phyloP scores from a whole-genome alignment of 1,140 invertebrate genomes.

The Drosophila obscura region DNA sequence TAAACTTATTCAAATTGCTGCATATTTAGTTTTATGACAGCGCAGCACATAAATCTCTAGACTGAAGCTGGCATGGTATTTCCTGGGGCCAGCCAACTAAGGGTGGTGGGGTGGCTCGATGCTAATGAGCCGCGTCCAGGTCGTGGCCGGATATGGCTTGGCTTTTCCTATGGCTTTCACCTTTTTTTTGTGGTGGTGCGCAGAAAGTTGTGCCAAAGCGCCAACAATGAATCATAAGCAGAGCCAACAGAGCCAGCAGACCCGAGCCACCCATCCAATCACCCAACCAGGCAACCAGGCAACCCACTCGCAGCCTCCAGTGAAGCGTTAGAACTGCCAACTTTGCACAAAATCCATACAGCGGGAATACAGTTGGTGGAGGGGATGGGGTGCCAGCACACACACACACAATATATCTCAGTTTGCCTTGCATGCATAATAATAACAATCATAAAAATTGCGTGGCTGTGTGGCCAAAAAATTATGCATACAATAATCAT shows the following conservation, averaged over 20 bases:
- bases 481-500: conserved; percentile 69
- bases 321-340: conserved; percentile 63
- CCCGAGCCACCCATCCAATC: not conserved
- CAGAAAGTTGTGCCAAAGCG: conserved; percentile 33
- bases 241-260: not conserved
- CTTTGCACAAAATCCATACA: conserved; percentile 51
- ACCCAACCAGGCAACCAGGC: conserved; percentile 3
- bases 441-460: conserved; percentile 74
- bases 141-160: conserved; percentile 1
- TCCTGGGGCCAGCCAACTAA: not conserved
- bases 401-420: conserved; percentile 24
- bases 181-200: conserved; percentile 32
- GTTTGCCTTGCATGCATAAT: conserved; percentile 65
- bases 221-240: conserved; percentile 67
- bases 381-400: not conserved
- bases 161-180: conserved; percentile 35
- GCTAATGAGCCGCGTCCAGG: conserved; percentile 60
- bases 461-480: conserved; percentile 14
- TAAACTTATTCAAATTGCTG: conserved; percentile 66
- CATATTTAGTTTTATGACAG: conserved; percentile 71
- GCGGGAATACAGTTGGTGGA: not conserved
- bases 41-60: conserved; percentile 67
- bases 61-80: conserved; percentile 22
- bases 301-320: conserved; percentile 19
- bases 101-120: conserved; percentile 48